These are phyloP conservation scores for Trogon surrucura DNA, from an alignment of 2,113 vertebrate genomes.

Conservation along the genomic window DNA sequence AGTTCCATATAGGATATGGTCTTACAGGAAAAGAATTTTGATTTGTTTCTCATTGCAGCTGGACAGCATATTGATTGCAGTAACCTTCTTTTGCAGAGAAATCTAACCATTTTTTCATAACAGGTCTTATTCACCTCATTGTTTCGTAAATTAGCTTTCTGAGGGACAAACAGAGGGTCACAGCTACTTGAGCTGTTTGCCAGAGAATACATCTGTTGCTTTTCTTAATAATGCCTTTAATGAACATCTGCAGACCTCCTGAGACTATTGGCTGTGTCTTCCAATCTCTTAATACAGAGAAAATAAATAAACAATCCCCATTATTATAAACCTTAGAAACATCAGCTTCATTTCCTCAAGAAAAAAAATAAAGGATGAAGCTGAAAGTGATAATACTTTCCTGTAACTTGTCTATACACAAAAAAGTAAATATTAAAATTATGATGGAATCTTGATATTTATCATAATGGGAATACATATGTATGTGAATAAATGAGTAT, in stretches of 20 bases:
- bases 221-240: constrained; percentile 22
- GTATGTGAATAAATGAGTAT: not conserved
- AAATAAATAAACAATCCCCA: not conserved
- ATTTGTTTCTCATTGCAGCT: constrained; percentile 22
- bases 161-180: constrained; percentile 49
- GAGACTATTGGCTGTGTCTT: not conserved
- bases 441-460: not conserved
- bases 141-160: constrained; percentile 31
- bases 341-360: not conserved
- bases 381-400: not conserved
- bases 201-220: constrained; percentile 47
- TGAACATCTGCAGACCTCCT: constrained; percentile 51
- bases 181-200: not conserved
- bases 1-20: not conserved
- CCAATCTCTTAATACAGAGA: not conserved
- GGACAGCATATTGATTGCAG: not conserved
- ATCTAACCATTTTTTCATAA: not conserved
- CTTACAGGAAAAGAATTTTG: not conserved
- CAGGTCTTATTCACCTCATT: constrained; percentile 8
- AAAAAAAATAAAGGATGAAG: not conserved
- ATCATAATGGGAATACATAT: not conserved
- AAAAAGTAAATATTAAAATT: not conserved
- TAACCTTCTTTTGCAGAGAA: not conserved
- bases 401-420: not conserved
- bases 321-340: not conserved